Evolutionary conservation across 1,140 invertebrate genomes (phyloP), one percentile per base, ranked within the genome.

Genomic region (Tetragnatha versicolor): DNA sequence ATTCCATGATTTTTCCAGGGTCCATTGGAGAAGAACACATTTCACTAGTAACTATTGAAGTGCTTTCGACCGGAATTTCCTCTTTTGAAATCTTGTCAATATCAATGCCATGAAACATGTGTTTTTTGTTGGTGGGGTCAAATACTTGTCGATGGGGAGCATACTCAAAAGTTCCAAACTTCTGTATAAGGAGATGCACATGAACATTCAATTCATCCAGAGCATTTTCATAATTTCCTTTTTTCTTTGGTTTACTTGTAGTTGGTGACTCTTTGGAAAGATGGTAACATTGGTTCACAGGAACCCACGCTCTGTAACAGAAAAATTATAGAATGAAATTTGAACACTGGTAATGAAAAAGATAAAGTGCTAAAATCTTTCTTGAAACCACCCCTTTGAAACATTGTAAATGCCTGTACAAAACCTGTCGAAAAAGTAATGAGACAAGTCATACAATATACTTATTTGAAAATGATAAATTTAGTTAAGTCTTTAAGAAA

Each of bases 251-350:
- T 63, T 90, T 88, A 6, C 89, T 82, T 5, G 88, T 85, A 2
- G 86, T 86, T 1, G 92, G 91, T 29, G 87, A 87, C 76, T 91
- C 89, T 5, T 92, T 92, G 81, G 92, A 96, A 73, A 89, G 86
- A 22, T 97, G 86, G 84, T 90, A 96, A 80, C 94, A 93, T 85
- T 96, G 92, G 80, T 91, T 91, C 0, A 91, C 88, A 0, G 93
- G 90, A 12, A 98, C 92, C 93, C 94, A 96, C 3, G 95, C 94
- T 80, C 89, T 87, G 80, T 9, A 82, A 80, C 37, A 39, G 53
- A n/a, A 35, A 35, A 53, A 2, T 9, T 12, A 53, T 51, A 1
- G 14, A 60, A 77, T 58, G 25, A 29, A n/a, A 33, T 25, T 20
- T 25, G 0, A 25, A 53, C 20, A 6, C 20, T 47, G 14, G 14